A percentile compares a stretch with the other conserved stretches of the same genome.
Evolutionary conservation across 2,888 invertebrate species (phyloP).

Genomic region (Lasioglossum zephyrum): DNA sequence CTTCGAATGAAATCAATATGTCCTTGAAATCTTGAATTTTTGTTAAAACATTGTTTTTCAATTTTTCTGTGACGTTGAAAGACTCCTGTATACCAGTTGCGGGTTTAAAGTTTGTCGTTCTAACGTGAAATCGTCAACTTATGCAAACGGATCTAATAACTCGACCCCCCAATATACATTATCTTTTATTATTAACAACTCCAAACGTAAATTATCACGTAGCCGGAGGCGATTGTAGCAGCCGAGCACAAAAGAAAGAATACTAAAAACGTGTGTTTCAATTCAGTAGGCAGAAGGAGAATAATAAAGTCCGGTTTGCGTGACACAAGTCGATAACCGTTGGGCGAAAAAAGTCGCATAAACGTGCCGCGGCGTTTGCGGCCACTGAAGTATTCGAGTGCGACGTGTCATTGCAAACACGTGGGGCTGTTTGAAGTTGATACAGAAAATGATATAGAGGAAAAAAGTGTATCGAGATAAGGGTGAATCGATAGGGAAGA

Average conservation of each 20-base stretch:
- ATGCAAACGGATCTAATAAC: no score
- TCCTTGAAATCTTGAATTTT: no score
- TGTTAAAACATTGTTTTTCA: no score
- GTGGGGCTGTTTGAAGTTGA: background rate
- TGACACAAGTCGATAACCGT: background rate
- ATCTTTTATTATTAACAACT: background rate
- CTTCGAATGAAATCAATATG: no score
- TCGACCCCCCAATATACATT: background rate
- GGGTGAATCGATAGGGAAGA: background rate
- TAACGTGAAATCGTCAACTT: no score
- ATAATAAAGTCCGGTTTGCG: background rate
- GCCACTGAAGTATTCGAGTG: background rate
- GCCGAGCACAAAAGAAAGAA: background rate
- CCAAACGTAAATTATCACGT: background rate
- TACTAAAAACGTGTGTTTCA: background rate
- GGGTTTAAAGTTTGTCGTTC: no score
- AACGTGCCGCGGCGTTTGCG: background rate
- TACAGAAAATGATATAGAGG: background rate
- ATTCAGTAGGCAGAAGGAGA: background rate
- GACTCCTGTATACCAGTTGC: no score
- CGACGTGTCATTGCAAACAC: background rate
- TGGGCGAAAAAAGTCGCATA: background rate
- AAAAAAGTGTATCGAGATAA: background rate
- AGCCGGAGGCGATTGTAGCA: background rate
- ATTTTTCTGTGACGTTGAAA: no score